Percentiles rank a stretch among this genome's conserved stretches.
Conservation (phyloP, 2,888 invertebrate species). For the Microdon myrmicae region DNA sequence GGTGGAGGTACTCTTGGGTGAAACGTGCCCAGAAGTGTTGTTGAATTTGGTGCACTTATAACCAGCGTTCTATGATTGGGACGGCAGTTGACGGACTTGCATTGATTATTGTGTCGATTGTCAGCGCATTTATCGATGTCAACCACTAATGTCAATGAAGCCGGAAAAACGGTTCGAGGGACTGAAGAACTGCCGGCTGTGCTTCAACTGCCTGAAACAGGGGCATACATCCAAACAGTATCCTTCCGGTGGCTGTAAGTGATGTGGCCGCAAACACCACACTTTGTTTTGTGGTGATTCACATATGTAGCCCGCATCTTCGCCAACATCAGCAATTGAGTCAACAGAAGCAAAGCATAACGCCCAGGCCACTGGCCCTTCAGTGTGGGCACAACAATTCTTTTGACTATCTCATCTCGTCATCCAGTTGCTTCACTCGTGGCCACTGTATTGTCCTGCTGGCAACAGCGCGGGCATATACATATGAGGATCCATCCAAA, state of each 20-base stretch:
- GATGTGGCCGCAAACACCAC: constrained; percentile 14
- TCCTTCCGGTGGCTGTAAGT: constrained; percentile 13
- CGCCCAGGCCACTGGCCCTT: background rate
- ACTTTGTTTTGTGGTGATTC: constrained; percentile 8
- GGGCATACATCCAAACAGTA: constrained; percentile 19
- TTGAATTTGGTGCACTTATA: too few relatives aligned
- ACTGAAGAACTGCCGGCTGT: constrained; percentile 5
- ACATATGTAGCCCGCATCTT: too few relatives aligned
- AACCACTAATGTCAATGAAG: constrained; percentile 3
- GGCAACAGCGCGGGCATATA: background rate
- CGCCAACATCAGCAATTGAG: too few relatives aligned
- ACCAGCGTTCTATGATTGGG: too few relatives aligned
- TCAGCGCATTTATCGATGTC: constrained; percentile 6
- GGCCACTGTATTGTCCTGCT: background rate
- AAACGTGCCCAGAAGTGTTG: too few relatives aligned
- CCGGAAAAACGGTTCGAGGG: constrained; percentile 14
- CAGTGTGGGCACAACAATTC: background rate
- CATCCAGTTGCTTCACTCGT: background rate
- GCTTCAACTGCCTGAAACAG: constrained; percentile 19
- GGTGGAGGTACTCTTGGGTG: too few relatives aligned
- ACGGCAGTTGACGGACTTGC: too few relatives aligned
- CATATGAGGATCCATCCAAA: background rate
- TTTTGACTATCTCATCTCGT: background rate
- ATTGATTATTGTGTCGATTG: constrained; percentile 13
- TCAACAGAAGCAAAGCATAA: too few relatives aligned